phyloP scores from a whole-genome alignment of 2,797 vertebrate species.

The Philypnodon macrostomus region DNA sequence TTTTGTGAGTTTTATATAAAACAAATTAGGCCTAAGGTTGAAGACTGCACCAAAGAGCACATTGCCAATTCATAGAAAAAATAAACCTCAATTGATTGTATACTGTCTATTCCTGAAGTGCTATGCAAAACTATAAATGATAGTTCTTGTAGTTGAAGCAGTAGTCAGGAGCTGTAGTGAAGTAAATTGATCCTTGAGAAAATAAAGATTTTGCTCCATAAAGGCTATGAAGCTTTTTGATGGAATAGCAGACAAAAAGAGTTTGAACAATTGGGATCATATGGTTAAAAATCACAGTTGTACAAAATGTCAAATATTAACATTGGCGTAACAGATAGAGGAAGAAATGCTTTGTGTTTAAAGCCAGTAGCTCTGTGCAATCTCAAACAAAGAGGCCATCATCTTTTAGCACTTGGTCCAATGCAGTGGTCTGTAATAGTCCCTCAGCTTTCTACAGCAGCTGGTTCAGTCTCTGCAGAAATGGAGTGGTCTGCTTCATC shows the following conservation, averaged over 20 bases:
- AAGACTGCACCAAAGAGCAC: conserved; percentile 40
- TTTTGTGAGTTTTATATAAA: conserved; percentile 61
- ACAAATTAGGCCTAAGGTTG: conserved; percentile 50
- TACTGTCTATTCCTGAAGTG: conserved; percentile 52
- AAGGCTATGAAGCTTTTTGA: conserved; percentile 56
- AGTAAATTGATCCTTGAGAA: conserved; percentile 48
- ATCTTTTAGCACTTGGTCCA: conserved; percentile 68
- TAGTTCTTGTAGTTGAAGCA: conserved; percentile 52
- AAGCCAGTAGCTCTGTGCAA: conserved; percentile 37
- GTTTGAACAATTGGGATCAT: conserved; percentile 34
- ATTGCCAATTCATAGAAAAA: conserved; percentile 40
- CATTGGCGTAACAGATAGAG: conserved; percentile 47
- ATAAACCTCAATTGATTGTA: too few relatives aligned
- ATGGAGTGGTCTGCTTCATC: conserved; percentile 63
- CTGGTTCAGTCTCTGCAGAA: conserved; percentile 61
- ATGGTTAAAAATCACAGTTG: conserved; percentile 47
- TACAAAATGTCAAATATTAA: conserved; percentile 62
- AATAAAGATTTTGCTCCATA: conserved; percentile 43
- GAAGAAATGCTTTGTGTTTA: conserved; percentile 44
- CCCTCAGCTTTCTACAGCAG: conserved; percentile 72
- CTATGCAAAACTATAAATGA: conserved; percentile 54
- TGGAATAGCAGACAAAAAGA: conserved; percentile 46
- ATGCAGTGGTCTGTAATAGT: conserved; percentile 40
- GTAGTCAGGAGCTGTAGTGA: conserved; percentile 30
- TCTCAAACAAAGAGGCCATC: conserved; percentile 50